These are phyloP conservation scores for Neolamprologus brichardi DNA, from an alignment of 2,113 vertebrate genomes.

Conservation along the genomic window DNA sequence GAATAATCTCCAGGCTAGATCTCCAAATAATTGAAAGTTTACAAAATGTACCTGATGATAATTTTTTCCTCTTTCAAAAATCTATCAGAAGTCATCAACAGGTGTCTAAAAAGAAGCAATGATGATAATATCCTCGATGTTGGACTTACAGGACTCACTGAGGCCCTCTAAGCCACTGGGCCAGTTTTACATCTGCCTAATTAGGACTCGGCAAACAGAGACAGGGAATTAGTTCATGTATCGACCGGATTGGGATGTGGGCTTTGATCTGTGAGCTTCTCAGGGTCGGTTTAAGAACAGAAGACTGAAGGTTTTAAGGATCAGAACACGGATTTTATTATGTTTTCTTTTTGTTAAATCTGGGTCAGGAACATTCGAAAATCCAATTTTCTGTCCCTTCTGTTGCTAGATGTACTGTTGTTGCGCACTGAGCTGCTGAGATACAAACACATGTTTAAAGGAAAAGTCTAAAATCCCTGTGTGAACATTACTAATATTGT, in stretches of 20 bases:
- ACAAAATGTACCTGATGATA: not conserved
- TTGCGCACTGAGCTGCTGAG: constrained; percentile 14
- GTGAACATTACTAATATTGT: not conserved
- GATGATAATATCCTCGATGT: not conserved
- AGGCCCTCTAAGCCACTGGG: not conserved
- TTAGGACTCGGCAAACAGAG: not conserved
- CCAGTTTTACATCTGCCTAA: not conserved
- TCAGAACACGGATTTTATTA: constrained; percentile 3
- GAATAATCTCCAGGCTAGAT: not conserved
- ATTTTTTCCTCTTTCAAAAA: not conserved
- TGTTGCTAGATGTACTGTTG: not conserved
- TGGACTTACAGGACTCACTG: not conserved
- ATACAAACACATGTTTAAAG: not conserved
- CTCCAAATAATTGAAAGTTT: not conserved
- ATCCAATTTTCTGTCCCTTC: not conserved
- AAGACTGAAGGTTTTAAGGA: not conserved
- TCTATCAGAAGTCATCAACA: not conserved
- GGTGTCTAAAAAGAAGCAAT: not conserved
- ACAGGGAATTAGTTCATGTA: not conserved
- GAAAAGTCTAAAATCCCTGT: not conserved
- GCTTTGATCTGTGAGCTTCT: constrained; percentile 4
- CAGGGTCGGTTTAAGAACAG: not conserved
- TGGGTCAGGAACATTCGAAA: not conserved
- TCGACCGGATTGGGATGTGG: not conserved
- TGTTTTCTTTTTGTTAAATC: not conserved